These are phyloP conservation scores for Nibea albiflora DNA, from an alignment of 2,113 vertebrate species.

Conservation along the genomic window DNA sequence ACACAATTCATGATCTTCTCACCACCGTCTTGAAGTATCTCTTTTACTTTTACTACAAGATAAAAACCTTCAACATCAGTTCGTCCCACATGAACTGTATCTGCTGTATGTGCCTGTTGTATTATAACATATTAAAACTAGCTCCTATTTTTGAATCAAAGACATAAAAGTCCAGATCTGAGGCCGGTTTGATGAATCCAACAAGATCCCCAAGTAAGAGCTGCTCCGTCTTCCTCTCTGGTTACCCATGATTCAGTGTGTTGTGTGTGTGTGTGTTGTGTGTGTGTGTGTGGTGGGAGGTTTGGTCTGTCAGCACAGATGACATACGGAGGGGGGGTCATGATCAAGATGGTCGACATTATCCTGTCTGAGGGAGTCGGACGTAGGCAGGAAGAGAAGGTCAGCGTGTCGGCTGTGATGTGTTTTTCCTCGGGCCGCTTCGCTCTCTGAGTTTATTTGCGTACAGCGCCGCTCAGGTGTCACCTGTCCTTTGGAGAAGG, in stretches of 20 bases:
- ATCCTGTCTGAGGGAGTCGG: constrained; percentile 40
- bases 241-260: constrained; percentile 50
- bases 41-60: neutral
- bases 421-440: constrained; percentile 1
- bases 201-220: neutral
- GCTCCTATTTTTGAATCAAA: neutral
- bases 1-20: too few relatives aligned
- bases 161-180: neutral
- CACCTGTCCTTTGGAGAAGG: constrained; percentile 13
- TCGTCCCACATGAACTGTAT: too few relatives aligned
- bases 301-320: neutral
- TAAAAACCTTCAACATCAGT: too few relatives aligned
- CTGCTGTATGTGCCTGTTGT: too few relatives aligned
- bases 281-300: constrained; percentile 20
- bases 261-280: constrained; percentile 12
- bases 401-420: constrained; percentile 27
- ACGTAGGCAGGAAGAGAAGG: constrained; percentile 55
- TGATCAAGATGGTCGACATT: constrained; percentile 41
- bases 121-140: too few relatives aligned
- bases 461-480: constrained; percentile 24
- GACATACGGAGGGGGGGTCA: constrained; percentile 14
- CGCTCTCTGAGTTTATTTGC: neutral
- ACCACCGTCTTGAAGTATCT: too few relatives aligned
- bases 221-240: neutral
- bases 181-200: neutral